Percentiles rank a stretch among this genome's conserved stretches.
phyloP scores from a whole-genome alignment of 2,797 vertebrate genomes.

The Prunella strophiata region DNA sequence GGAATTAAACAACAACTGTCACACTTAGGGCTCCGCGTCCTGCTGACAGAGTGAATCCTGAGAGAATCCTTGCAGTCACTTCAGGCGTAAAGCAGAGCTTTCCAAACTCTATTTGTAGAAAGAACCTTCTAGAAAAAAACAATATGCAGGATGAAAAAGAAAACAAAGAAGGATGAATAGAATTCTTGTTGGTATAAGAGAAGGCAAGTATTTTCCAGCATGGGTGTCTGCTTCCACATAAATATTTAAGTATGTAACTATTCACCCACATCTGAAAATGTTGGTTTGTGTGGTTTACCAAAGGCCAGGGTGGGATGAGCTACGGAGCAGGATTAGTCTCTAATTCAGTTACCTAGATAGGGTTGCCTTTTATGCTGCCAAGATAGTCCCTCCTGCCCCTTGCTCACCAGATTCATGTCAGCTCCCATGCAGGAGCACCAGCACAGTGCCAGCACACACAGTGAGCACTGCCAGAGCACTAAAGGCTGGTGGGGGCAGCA shows the following conservation, averaged over 20 bases:
- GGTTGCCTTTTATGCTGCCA: not conserved
- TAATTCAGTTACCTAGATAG: not conserved
- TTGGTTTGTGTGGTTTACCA: not conserved
- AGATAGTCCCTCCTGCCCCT: not conserved
- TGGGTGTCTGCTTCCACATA: not conserved
- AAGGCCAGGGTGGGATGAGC: not conserved
- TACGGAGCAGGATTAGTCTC: not conserved
- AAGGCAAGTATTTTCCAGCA: constrained; percentile 1
- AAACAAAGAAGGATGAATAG: not conserved
- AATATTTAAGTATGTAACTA: not conserved
- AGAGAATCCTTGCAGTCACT: not conserved
- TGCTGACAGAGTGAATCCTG: not conserved
- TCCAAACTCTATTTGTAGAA: not conserved
- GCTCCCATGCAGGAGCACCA: not conserved
- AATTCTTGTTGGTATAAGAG: not conserved
- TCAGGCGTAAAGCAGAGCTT: not conserved
- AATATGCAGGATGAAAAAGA: not conserved
- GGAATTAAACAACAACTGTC: not conserved
- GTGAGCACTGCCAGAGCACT: not conserved
- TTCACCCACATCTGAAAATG: not conserved
- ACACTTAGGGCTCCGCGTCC: not conserved
- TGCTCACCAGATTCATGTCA: rapidly evolving
- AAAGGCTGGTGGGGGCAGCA: rapidly evolving
- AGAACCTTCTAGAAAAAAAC: not conserved
- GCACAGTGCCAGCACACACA: no score